These are phyloP conservation scores for Drosophila mauritiana DNA, from an alignment of 1,140 invertebrate species.

Conservation along the genomic window DNA sequence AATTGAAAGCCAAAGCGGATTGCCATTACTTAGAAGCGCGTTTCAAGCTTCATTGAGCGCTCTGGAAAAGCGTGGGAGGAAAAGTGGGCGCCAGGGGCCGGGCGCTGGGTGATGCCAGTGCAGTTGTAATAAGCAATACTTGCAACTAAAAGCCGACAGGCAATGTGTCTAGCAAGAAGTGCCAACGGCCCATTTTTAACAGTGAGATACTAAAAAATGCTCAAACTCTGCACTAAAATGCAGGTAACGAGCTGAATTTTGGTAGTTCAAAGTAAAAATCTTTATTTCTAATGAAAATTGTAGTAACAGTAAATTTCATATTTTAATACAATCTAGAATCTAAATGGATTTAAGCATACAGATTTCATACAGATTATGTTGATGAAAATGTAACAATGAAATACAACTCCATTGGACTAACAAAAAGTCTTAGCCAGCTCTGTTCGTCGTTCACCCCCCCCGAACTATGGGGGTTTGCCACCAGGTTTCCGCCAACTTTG, in stretches of 20 bases:
- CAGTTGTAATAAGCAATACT: conserved; percentile 37
- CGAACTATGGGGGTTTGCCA: not conserved
- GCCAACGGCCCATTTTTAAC: not conserved
- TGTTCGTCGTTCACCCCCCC: not conserved
- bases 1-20: conserved; percentile 71
- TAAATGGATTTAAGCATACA: no score
- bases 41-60: conserved; percentile 65
- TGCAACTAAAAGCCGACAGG: conserved; percentile 9
- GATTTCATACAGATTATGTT: no score
- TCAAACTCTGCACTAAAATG: not conserved
- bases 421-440: no score
- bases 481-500: conserved; percentile 10
- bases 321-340: no score
- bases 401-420: not conserved
- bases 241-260: no score
- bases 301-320: no score
- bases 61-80: conserved; percentile 10
- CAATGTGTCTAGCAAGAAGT: not conserved
- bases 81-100: not conserved
- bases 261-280: not conserved
- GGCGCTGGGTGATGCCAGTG: not conserved
- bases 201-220: not conserved
- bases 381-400: not conserved
- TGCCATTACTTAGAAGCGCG: conserved; percentile 69
- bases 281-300: no score